A percentile compares a stretch with the other conserved stretches of the same genome.
Evolutionary conservation across 2,888 invertebrate species (phyloP).

Genomic region (Xylota segnis): DNA sequence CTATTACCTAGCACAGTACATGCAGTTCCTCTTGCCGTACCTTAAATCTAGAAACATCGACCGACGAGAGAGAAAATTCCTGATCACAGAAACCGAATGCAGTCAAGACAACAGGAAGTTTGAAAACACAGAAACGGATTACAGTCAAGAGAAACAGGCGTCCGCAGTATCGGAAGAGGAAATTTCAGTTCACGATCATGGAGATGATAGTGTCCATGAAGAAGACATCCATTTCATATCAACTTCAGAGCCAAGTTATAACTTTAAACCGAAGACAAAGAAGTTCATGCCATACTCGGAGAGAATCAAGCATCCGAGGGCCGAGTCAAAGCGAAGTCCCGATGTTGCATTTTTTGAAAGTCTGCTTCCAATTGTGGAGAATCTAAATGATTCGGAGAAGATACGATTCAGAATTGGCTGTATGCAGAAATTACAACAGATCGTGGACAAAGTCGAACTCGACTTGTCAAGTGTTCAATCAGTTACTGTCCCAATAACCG

Average conservation of each 20-base stretch:
- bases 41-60: constrained; percentile 1
- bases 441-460: neutral
- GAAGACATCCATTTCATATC: neutral
- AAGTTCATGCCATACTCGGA: neutral
- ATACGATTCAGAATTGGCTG: constrained; percentile 16
- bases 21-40: constrained; percentile 11
- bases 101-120: neutral
- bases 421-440: neutral
- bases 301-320: neutral
- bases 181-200: neutral
- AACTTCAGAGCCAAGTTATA: neutral
- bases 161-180: neutral
- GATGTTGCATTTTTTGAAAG: constrained; percentile 12
- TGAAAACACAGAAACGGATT: neutral
- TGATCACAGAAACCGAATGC: neutral
- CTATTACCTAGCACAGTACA: constrained; percentile 4
- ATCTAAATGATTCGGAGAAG: constrained; percentile 5
- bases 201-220: neutral
- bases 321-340: neutral
- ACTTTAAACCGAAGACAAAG: neutral
- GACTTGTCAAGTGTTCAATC: neutral
- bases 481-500: no score
- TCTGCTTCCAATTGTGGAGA: constrained; percentile 9
- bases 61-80: neutral
- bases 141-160: neutral